Percentiles rank a stretch among this genome's conserved stretches.
Conservation (phyloP, 2,888 invertebrate species). For the Phengaris alcon region DNA sequence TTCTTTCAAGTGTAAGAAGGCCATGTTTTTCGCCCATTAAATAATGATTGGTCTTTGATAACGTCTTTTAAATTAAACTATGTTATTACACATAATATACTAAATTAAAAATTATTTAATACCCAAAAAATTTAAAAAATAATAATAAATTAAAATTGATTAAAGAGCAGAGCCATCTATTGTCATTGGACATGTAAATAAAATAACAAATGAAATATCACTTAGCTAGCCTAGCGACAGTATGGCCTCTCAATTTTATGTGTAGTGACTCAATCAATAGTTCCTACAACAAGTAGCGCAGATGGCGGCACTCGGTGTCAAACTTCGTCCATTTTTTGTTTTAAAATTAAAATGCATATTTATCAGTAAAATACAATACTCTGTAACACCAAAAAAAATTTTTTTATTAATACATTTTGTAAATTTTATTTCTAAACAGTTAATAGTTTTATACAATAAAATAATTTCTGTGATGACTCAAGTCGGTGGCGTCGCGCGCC, state of each 20-base stretch:
- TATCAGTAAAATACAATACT: neutral
- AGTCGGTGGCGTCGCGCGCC: slow-evolving; percentile 36
- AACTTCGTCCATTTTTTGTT: slow-evolving; percentile 28
- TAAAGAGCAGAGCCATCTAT: slow-evolving; percentile 56
- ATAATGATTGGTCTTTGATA: no score
- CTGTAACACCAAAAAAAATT: neutral
- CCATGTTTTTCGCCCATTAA: no score
- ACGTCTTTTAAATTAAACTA: no score
- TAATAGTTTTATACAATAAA: slow-evolving; percentile 5
- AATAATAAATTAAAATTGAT: slow-evolving; percentile 23
- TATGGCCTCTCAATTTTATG: slow-evolving; percentile 20
- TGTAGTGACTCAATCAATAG: slow-evolving; percentile 26
- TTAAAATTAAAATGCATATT: neutral
- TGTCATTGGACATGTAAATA: slow-evolving; percentile 44
- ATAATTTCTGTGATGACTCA: slow-evolving; percentile 38
- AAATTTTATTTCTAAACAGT: neutral
- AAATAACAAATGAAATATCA: slow-evolving; percentile 28
- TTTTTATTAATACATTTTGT: neutral
- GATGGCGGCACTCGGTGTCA: slow-evolving; percentile 60
- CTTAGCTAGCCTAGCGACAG: slow-evolving; percentile 12
- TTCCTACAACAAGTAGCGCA: slow-evolving; percentile 40
- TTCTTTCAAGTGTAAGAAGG: no score
- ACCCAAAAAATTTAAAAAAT: neutral
- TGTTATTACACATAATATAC: no score
- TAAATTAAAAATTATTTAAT: neutral